Evolutionary conservation across 2,113 vertebrate genomes (phyloP).

Genomic region (Eudyptes chrysolophus): DNA sequence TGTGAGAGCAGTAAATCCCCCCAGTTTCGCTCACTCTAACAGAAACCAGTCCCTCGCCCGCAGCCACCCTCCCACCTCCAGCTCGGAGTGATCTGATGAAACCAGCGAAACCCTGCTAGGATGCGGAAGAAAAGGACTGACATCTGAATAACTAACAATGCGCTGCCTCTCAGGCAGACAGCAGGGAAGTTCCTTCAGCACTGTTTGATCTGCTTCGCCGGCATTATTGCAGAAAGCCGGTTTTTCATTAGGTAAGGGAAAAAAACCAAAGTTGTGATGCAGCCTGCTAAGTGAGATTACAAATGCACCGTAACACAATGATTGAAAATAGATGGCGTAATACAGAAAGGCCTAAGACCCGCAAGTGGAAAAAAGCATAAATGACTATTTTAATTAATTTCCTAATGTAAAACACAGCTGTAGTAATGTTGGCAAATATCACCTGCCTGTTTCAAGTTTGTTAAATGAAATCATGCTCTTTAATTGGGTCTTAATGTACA

Average conservation of each 20-base stretch:
- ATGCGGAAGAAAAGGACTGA: slow-evolving; percentile 1
- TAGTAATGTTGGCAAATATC: slow-evolving; percentile 76
- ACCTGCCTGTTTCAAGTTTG: slow-evolving; percentile 70
- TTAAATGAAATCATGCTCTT: slow-evolving; percentile 77
- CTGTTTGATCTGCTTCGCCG: neutral
- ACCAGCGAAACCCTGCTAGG: slow-evolving; percentile 40
- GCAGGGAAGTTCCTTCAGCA: slow-evolving; percentile 56
- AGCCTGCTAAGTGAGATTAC: slow-evolving; percentile 33
- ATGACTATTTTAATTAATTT: slow-evolving; percentile 80
- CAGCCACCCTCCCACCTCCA: slow-evolving; percentile 28
- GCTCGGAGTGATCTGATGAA: slow-evolving; percentile 7
- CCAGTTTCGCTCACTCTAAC: neutral
- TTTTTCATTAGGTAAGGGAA: slow-evolving; percentile 47
- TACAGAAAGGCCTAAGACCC: slow-evolving; percentile 57
- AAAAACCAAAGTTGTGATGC: neutral
- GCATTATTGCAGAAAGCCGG: slow-evolving; percentile 7
- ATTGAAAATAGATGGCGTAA: slow-evolving; percentile 69
- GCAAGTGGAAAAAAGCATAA: slow-evolving; percentile 75
- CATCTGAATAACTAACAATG: slow-evolving; percentile 9
- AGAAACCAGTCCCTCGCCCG: neutral
- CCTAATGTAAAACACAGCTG: slow-evolving; percentile 80
- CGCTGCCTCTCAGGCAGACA: slow-evolving; percentile 29
- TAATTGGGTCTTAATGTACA: slow-evolving; percentile 76
- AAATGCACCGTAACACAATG: neutral
- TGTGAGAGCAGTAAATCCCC: neutral